A percentile compares a stretch with the other conserved stretches of the same genome.
Conservation (phyloP, 2,888 invertebrate species). For the Crematogaster levior region DNA sequence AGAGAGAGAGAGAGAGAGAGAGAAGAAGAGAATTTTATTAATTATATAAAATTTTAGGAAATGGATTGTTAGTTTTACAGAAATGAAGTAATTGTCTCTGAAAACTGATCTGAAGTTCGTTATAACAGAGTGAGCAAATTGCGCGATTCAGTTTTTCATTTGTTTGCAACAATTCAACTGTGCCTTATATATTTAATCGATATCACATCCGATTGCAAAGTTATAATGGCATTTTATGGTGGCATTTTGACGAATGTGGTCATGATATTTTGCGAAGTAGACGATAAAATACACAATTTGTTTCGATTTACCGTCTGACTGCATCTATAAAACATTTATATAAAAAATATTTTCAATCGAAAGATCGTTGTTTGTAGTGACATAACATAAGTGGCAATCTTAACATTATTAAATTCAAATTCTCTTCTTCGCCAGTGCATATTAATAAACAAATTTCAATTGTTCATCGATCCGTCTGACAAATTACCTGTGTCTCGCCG, state of each 20-base stretch:
- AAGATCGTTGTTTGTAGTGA: background rate
- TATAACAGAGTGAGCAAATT: constrained; percentile 4
- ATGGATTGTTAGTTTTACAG: background rate
- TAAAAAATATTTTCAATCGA: background rate
- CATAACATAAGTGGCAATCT: no score
- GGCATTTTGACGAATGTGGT: background rate
- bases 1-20: background rate
- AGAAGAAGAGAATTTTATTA: background rate
- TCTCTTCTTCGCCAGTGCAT: no score
- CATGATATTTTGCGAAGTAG: background rate
- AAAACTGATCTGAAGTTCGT: background rate
- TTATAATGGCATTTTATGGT: constrained; percentile 27
- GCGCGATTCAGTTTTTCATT: background rate
- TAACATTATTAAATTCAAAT: no score
- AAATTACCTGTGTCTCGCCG: no score
- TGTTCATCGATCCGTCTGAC: no score
- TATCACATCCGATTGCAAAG: background rate
- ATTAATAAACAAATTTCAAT: no score
- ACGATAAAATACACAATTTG: constrained; percentile 14
- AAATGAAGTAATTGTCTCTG: background rate
- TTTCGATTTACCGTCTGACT: background rate
- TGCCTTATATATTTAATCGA: background rate
- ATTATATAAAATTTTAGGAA: background rate
- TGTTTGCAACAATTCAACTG: background rate
- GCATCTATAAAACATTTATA: no score